Evolutionary conservation across 2,888 invertebrate genomes (phyloP), one percentile per base, ranked within the genome.

Genomic region (Sarcophaga subvicina): DNA sequence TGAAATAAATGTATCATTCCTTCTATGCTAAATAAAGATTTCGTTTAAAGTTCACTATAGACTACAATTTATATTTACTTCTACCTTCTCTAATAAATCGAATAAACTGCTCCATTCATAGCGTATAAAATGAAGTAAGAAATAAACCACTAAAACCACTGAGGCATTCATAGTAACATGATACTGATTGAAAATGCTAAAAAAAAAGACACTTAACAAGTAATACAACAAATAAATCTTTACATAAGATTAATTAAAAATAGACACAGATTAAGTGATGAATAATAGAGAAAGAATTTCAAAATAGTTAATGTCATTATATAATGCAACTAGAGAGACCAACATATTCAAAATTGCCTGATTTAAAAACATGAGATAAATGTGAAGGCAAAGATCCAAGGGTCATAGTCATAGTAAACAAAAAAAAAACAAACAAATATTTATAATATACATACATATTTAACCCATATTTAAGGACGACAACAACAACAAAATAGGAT

Each of bases 141-240:
- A 37, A 37, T 8, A 37, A 82, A 77, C 84, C 87, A 63, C 87
- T 84, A 81, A 75, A 87, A 67, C 76, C 81, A 87, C 62, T 84
- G 76, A 87, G 27, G 84, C 87, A 84, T 84, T 79, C 76, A 54
- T 47, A 81, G 84, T 72, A 84, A 87, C 37, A 63, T 82, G 79
- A 87, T 71, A 76, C 70, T 71, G 22, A 49, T 73, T 70, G 22
- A 67, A 69, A 80, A 72, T 37, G 63, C 22, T 60, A 67, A 64
- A 82, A 60, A 60, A 82, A 67, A 49, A 70, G 66, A 27, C 60
- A 47, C 17, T 70, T 69, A 37, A 71, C 27, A 37, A 59, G 2
- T 64, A 60, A 70, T 64, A 70, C 49, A 27, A 27, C 22, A 54
- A 69, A 22, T 45, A 45, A 72, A 75, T 59, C 69, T 83, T 67